Evolutionary conservation across 1,140 invertebrate species (phyloP).

Genomic region (Cotesia vestalis): DNA sequence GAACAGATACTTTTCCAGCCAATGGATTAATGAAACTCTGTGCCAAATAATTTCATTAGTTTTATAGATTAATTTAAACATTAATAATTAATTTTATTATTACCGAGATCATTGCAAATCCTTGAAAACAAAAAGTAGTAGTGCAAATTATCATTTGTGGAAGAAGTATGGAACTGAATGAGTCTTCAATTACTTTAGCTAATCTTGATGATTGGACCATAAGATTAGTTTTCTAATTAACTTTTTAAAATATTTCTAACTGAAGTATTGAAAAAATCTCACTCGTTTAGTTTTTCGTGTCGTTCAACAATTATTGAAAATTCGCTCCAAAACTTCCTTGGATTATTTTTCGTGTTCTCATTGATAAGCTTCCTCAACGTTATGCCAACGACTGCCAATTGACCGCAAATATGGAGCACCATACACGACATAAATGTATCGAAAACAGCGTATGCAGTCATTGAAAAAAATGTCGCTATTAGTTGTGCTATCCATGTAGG

Average conservation of each 20-base stretch:
- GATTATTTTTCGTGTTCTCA: not conserved
- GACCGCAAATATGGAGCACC: constrained; percentile 43
- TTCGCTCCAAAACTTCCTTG: not conserved
- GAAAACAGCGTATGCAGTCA: constrained; percentile 38
- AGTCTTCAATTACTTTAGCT: constrained; percentile 34
- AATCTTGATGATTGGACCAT: constrained; percentile 24
- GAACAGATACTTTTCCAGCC: constrained; percentile 1
- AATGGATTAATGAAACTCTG: not conserved
- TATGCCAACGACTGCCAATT: constrained; percentile 2
- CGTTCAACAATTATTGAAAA: constrained; percentile 9
- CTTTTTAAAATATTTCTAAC: too few species aligned
- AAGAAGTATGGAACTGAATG: constrained; percentile 41
- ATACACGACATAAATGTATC: constrained; percentile 45
- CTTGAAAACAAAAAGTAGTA: constrained; percentile 35
- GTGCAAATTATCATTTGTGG: constrained; percentile 31
- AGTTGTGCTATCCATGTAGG: constrained; percentile 41
- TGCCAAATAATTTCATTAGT: not conserved
- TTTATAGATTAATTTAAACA: not conserved
- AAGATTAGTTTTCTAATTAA: constrained; percentile 1
- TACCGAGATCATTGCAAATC: constrained; percentile 29
- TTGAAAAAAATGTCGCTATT: constrained; percentile 30
- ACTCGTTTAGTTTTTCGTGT: constrained; percentile 23
- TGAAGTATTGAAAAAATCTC: constrained; percentile 15
- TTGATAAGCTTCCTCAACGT: constrained; percentile 1
- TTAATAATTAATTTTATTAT: not conserved